phyloP scores from a whole-genome alignment of 2,888 invertebrate species.

The Dinocampus coccinellae region DNA sequence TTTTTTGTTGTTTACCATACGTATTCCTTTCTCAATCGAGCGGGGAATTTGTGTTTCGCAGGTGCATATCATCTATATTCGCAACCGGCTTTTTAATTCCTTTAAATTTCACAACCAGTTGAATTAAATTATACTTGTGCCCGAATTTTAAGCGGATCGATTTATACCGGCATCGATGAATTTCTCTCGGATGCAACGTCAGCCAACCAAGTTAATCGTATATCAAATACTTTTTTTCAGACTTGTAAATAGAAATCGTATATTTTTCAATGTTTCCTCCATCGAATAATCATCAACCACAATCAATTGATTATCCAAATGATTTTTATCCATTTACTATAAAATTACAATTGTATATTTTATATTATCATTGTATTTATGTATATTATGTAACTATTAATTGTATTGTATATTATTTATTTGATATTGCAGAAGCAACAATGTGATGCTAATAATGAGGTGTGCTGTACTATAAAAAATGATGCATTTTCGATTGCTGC shows the following conservation, averaged over 20 bases:
- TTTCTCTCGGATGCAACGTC: conserved; percentile 23
- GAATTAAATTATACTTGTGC: conserved; percentile 35
- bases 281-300: background rate
- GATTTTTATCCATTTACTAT: conserved; percentile 20
- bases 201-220: background rate
- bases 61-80: conserved; percentile 27
- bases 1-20: too few relatives aligned
- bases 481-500: background rate
- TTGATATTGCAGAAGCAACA: conserved; percentile 51
- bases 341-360: conserved; percentile 11
- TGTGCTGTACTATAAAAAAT: conserved; percentile 54
- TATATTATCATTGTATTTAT: too few relatives aligned
- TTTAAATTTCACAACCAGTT: conserved; percentile 33
- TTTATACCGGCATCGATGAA: conserved; percentile 28
- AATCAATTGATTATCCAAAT: background rate
- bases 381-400: too few relatives aligned
- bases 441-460: conserved; percentile 51
- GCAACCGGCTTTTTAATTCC: conserved; percentile 21
- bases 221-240: background rate
- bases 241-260: background rate
- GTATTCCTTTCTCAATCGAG: conserved; percentile 10
- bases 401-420: too few relatives aligned
- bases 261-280: background rate
- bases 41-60: conserved; percentile 22
- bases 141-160: conserved; percentile 34